phyloP scores from a whole-genome alignment of 2,797 vertebrate species.

The Acanthornis magna region DNA sequence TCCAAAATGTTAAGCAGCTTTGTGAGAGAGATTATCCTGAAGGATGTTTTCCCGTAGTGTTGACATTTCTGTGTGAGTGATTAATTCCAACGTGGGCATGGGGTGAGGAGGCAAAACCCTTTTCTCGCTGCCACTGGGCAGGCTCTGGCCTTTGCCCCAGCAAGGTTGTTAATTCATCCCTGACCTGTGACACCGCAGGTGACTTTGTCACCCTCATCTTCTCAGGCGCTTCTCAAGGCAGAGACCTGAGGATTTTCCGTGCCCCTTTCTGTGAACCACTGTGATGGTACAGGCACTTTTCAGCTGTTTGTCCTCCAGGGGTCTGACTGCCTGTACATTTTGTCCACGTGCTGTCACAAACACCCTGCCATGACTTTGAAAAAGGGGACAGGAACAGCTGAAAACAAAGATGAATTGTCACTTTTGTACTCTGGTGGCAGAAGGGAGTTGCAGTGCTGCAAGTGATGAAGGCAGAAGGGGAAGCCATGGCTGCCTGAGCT shows the following conservation, averaged over 20 bases:
- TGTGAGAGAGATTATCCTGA: slow-evolving; percentile 42
- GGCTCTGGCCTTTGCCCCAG: background rate
- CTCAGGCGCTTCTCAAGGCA: background rate
- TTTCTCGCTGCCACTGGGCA: accelerated
- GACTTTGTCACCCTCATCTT: background rate
- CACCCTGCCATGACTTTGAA: background rate
- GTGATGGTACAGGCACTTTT: background rate
- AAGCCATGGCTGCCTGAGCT: background rate
- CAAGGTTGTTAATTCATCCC: background rate
- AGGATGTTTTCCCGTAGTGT: background rate
- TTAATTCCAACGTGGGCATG: background rate
- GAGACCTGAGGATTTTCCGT: background rate
- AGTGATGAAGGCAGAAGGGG: background rate
- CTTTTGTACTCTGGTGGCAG: background rate
- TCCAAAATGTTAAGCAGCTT: slow-evolving; percentile 47
- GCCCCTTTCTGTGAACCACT: background rate
- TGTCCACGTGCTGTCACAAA: background rate
- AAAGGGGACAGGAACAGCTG: background rate
- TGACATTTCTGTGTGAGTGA: slow-evolving; percentile 36
- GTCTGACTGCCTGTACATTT: background rate
- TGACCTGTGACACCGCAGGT: background rate
- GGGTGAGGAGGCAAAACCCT: background rate
- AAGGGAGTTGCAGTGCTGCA: background rate
- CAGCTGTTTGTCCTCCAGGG: background rate
- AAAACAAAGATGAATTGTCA: background rate